Conservation (phyloP, 2,888 invertebrate genomes). For the Pedicia rivosa region DNA sequence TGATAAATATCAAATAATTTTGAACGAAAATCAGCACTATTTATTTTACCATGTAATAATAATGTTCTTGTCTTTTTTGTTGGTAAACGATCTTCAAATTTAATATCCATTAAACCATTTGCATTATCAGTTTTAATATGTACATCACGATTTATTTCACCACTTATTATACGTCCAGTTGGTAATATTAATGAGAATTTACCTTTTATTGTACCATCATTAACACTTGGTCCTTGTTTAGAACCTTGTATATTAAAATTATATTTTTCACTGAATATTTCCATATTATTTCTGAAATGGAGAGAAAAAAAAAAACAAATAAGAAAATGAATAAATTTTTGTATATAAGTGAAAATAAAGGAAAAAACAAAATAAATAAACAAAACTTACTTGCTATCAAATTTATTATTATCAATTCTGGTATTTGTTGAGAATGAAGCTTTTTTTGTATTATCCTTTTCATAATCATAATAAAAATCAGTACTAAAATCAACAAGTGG, state of each 20-base stretch:
- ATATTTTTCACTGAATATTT: slow-evolving; percentile 33
- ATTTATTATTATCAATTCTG: slow-evolving; percentile 33
- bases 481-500: slow-evolving; percentile 43
- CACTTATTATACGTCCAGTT: slow-evolving; percentile 23
- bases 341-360: not conserved
- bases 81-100: slow-evolving; percentile 27
- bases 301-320: slow-evolving; percentile 9
- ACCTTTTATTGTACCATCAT: slow-evolving; percentile 20
- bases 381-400: slow-evolving; percentile 52
- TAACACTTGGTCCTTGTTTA: slow-evolving; percentile 10
- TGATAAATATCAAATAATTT: slow-evolving; percentile 27
- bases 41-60: slow-evolving; percentile 22
- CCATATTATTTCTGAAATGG: slow-evolving; percentile 31
- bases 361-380: not conserved
- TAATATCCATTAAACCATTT: slow-evolving; percentile 32
- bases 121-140: slow-evolving; percentile 25
- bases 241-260: slow-evolving; percentile 21
- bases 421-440: slow-evolving; percentile 46
- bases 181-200: slow-evolving; percentile 17
- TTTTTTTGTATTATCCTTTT: slow-evolving; percentile 52
- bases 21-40: slow-evolving; percentile 29
- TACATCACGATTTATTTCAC: slow-evolving; percentile 26
- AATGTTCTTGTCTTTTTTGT: slow-evolving; percentile 26
- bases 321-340: no score
- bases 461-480: slow-evolving; percentile 49